These are phyloP conservation scores for Carpatolechia fugitivella DNA, from an alignment of 2,888 invertebrate species.

Conservation along the genomic window DNA sequence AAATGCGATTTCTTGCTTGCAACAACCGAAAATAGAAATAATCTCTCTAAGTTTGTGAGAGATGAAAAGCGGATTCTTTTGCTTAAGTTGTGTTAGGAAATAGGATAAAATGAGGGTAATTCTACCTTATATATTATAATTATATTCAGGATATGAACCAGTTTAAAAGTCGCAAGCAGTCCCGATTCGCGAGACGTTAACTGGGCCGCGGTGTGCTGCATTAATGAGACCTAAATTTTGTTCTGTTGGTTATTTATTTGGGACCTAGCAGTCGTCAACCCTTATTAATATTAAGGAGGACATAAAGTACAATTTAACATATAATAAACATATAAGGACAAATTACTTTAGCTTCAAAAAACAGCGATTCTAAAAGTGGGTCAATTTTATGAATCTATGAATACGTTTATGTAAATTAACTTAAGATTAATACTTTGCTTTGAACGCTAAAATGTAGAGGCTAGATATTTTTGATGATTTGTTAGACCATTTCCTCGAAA, in stretches of 20 bases:
- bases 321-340: not conserved
- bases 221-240: conserved; percentile 6
- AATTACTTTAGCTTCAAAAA: too few relatives aligned
- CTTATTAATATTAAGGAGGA: not conserved
- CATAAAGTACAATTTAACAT: not conserved
- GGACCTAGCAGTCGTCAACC: not conserved
- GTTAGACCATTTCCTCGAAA: too few relatives aligned
- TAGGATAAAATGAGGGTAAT: not conserved
- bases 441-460: too few relatives aligned
- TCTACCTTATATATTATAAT: not conserved
- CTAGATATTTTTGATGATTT: too few relatives aligned
- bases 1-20: too few relatives aligned
- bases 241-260: not conserved
- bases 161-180: not conserved
- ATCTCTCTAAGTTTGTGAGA: too few relatives aligned
- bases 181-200: not conserved
- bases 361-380: too few relatives aligned
- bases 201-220: not conserved
- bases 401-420: too few relatives aligned
- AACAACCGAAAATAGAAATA: too few relatives aligned
- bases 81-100: not conserved
- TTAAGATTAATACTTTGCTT: too few relatives aligned
- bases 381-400: too few relatives aligned
- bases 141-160: conserved; percentile 3
- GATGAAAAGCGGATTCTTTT: too few relatives aligned